Evolutionary conservation across 2,797 vertebrate species (phyloP).

Genomic region (Sphenodon punctatus): DNA sequence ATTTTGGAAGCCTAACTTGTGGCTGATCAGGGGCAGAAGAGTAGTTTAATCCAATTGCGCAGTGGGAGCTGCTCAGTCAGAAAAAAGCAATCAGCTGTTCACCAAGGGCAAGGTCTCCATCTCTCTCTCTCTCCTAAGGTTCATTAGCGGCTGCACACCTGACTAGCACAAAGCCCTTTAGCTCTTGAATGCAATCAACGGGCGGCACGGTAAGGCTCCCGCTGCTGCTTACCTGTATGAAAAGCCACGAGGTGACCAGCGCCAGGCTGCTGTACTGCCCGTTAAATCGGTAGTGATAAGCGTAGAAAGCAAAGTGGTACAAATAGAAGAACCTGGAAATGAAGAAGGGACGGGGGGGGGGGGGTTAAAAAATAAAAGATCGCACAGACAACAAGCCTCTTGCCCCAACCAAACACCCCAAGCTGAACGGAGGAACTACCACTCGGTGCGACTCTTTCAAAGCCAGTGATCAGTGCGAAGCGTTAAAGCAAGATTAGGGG

Average conservation of each 20-base stretch:
- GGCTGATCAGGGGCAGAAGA: background rate
- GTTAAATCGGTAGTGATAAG: conserved; percentile 97
- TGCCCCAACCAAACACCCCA: background rate
- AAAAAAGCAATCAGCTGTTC: too few species aligned
- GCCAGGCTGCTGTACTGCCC: conserved; percentile 98
- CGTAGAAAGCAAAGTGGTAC: conserved; percentile 98
- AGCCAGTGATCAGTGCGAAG: too few species aligned
- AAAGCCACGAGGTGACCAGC: conserved; percentile 96
- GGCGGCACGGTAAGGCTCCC: too few species aligned
- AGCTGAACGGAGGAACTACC: accelerated
- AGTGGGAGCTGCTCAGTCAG: too few species aligned
- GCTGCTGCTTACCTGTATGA: conserved; percentile 88
- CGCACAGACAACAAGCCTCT: accelerated
- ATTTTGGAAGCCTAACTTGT: background rate
- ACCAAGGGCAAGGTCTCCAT: too few species aligned
- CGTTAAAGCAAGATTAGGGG: too few species aligned
- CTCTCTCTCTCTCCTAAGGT: accelerated
- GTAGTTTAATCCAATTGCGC: background rate
- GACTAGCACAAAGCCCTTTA: accelerated
- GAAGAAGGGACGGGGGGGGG: background rate
- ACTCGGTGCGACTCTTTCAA: too few species aligned
- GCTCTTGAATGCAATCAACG: too few species aligned
- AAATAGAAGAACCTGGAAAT: conserved; percentile 92
- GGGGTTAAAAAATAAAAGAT: too few species aligned
- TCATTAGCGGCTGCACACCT: accelerated